Percentiles rank a stretch among this genome's conserved stretches.
Conservation (phyloP, 2,888 invertebrate species). For the Caenorhabditis sp. region DNA sequence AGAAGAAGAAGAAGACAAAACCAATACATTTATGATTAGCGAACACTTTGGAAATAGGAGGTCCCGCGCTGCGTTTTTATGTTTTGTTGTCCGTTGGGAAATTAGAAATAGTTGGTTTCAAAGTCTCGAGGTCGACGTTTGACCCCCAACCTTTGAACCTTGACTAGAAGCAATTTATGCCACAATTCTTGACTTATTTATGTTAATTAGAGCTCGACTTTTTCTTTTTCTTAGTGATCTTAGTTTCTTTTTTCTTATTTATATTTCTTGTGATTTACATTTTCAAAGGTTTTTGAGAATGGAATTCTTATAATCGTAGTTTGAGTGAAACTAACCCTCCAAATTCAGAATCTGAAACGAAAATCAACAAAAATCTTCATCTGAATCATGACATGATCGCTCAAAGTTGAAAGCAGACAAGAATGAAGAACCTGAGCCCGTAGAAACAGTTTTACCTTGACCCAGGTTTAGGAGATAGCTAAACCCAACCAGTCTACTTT, state of each 20-base stretch:
- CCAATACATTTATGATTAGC: conserved; percentile 54
- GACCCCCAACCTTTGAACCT: conserved; percentile 44
- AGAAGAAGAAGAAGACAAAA: not conserved
- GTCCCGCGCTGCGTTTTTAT: not conserved
- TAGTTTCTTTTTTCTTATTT: not conserved
- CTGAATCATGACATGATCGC: too few relatives aligned
- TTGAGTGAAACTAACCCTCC: too few relatives aligned
- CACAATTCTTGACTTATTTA: conserved; percentile 22
- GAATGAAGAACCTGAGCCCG: too few relatives aligned
- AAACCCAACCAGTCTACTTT: too few relatives aligned
- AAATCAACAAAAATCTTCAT: too few relatives aligned
- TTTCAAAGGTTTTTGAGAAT: too few relatives aligned
- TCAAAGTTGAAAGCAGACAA: too few relatives aligned
- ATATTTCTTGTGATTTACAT: too few relatives aligned
- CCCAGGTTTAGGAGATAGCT: too few relatives aligned
- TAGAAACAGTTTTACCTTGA: too few relatives aligned
- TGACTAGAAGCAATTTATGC: conserved; percentile 1
- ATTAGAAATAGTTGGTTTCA: not conserved
- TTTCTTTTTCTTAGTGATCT: conserved; percentile 12
- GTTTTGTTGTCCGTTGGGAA: conserved; percentile 8
- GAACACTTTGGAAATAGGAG: not conserved
- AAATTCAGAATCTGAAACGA: not conserved
- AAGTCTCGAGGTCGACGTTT: conserved; percentile 15
- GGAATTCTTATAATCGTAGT: too few relatives aligned
- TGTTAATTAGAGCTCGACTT: conserved; percentile 30